These are phyloP conservation scores for Sardina pilchardus DNA, from an alignment of 2,113 vertebrate species.

Conservation along the genomic window DNA sequence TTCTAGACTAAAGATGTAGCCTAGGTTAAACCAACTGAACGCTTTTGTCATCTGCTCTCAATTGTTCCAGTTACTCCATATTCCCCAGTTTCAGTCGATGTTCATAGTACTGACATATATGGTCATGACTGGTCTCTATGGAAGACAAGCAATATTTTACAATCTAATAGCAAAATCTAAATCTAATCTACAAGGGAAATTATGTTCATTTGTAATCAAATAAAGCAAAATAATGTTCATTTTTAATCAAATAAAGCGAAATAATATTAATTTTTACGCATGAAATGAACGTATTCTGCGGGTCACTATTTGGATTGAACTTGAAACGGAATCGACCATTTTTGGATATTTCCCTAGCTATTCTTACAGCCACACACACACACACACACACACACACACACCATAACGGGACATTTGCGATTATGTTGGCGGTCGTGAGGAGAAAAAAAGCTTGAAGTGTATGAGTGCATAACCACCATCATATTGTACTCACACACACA, in stretches of 20 bases:
- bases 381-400: background rate
- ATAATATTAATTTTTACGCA: background rate
- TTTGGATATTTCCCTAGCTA: too few species aligned
- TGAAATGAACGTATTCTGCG: too few species aligned
- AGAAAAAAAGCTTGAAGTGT: background rate
- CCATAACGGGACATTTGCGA: background rate
- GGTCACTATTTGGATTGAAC: too few species aligned
- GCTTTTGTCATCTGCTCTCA: background rate
- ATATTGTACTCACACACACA: too few species aligned
- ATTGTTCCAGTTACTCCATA: background rate
- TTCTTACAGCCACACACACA: background rate
- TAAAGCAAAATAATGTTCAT: too few species aligned
- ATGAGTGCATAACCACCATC: background rate
- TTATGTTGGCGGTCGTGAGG: too few species aligned
- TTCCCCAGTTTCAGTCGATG: background rate
- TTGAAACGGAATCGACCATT: background rate
- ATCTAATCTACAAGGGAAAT: too few species aligned
- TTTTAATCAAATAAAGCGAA: background rate
- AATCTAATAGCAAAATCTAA: too few species aligned
- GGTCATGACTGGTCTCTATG: background rate
- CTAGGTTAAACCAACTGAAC: background rate
- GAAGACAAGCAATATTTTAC: background rate
- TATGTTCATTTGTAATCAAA: too few species aligned
- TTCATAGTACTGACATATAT: background rate
- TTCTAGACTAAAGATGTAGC: too few species aligned